A percentile compares a stretch with the other conserved stretches of the same genome.
These are phyloP conservation scores for Cotesia vestalis DNA, from an alignment of 1,140 invertebrate genomes.

Conservation along the genomic window DNA sequence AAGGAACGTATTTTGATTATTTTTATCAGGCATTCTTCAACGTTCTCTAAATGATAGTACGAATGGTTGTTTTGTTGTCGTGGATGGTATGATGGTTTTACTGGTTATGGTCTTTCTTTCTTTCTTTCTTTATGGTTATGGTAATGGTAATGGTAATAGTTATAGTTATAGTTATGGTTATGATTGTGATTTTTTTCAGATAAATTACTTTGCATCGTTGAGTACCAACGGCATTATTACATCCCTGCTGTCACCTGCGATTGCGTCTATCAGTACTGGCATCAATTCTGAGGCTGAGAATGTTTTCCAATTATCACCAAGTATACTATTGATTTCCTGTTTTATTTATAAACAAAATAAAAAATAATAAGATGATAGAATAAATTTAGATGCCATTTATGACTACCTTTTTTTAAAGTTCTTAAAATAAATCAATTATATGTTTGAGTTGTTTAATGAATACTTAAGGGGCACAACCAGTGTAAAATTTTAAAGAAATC, in stretches of 20 bases:
- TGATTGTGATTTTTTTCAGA: neutral
- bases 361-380: slow-evolving; percentile 30
- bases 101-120: neutral
- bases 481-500: too few species aligned
- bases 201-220: slow-evolving; percentile 57
- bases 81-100: neutral
- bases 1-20: slow-evolving; percentile 10
- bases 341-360: neutral
- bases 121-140: neutral
- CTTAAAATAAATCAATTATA: neutral
- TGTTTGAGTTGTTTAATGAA: too few species aligned
- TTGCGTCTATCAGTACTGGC: slow-evolving; percentile 60
- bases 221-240: slow-evolving; percentile 65
- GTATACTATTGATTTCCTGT: slow-evolving; percentile 61
- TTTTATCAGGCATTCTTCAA: slow-evolving; percentile 5
- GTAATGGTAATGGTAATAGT: neutral
- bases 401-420: too few species aligned
- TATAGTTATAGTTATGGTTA: neutral
- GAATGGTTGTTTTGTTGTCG: neutral
- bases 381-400: too few species aligned
- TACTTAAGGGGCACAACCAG: too few species aligned
- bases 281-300: slow-evolving; percentile 59
- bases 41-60: slow-evolving; percentile 17
- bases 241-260: slow-evolving; percentile 59
- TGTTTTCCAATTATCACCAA: slow-evolving; percentile 59